Conservation (phyloP, 2,888 invertebrate genomes). For the Diplazon laetatorius region DNA sequence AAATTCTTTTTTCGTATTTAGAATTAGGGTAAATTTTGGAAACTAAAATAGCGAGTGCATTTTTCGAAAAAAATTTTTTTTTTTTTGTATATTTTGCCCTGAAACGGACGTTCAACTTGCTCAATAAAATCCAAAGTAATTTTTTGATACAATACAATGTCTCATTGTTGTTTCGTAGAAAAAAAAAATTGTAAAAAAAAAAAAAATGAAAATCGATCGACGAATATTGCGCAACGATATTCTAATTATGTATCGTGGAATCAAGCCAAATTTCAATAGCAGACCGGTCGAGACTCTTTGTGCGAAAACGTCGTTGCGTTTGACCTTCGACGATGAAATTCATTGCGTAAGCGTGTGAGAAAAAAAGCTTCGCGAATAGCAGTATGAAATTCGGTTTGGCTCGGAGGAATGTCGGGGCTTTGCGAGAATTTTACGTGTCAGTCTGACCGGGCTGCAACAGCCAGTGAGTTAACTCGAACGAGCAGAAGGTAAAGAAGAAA, state of each 20-base stretch:
- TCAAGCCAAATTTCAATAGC: constrained; percentile 77
- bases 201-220: too few species aligned
- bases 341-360: constrained; percentile 55
- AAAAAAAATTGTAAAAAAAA: too few species aligned
- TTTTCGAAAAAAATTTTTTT: too few species aligned
- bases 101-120: too few species aligned
- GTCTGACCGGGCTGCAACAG: constrained; percentile 23
- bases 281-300: constrained; percentile 71
- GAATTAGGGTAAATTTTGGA: too few species aligned
- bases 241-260: constrained; percentile 79
- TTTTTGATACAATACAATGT: too few species aligned
- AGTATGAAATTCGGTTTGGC: constrained; percentile 42
- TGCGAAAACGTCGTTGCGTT: constrained; percentile 65
- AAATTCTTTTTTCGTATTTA: too few species aligned
- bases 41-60: too few species aligned
- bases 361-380: constrained; percentile 41
- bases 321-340: constrained; percentile 62
- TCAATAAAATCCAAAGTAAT: too few species aligned
- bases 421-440: constrained; percentile 51
- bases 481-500: constrained; percentile 7
- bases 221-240: constrained; percentile 71
- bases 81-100: too few species aligned
- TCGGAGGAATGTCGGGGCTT: constrained; percentile 37
- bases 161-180: too few species aligned
- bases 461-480: constrained; percentile 27